Conservation (phyloP, 2,888 invertebrate genomes). For the Patella caerulea region DNA sequence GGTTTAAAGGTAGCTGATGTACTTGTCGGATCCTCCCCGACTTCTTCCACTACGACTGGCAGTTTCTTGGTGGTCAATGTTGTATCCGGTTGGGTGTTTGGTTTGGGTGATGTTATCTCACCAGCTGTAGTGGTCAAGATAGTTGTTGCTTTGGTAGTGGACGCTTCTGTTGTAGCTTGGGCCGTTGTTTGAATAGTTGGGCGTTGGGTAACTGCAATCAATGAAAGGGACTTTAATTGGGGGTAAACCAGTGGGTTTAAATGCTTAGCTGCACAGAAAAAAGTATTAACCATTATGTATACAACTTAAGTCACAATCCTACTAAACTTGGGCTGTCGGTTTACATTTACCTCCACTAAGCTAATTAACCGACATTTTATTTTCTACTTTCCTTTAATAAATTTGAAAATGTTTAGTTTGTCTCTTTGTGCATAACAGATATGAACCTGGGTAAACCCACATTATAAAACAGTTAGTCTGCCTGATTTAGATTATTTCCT, state of each 20-base stretch:
- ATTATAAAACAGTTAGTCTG: no score
- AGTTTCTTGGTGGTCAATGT: slow-evolving; percentile 20
- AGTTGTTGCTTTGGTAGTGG: slow-evolving; percentile 3
- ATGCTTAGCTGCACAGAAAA: not conserved
- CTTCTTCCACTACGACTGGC: slow-evolving; percentile 11
- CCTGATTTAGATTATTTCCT: no score
- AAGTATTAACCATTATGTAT: no score
- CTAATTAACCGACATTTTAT: no score
- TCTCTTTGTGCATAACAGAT: no score
- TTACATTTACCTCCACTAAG: no score
- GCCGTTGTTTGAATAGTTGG: slow-evolving; percentile 21
- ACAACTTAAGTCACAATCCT: not conserved
- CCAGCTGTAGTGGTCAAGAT: not conserved
- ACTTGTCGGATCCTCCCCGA: no score
- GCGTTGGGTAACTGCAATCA: slow-evolving; percentile 17
- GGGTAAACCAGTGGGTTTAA: no score
- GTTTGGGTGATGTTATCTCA: not conserved
- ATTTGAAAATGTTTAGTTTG: no score
- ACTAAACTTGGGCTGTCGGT: no score
- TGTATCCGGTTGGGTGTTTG: slow-evolving; percentile 7
- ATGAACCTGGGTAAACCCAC: no score
- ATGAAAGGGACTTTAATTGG: not conserved
- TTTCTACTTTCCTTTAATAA: no score
- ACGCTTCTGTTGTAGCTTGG: not conserved
- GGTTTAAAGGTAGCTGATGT: not conserved